These are phyloP conservation scores for Hepsetus odoe DNA, from an alignment of 2,113 vertebrate species.

Conservation along the genomic window DNA sequence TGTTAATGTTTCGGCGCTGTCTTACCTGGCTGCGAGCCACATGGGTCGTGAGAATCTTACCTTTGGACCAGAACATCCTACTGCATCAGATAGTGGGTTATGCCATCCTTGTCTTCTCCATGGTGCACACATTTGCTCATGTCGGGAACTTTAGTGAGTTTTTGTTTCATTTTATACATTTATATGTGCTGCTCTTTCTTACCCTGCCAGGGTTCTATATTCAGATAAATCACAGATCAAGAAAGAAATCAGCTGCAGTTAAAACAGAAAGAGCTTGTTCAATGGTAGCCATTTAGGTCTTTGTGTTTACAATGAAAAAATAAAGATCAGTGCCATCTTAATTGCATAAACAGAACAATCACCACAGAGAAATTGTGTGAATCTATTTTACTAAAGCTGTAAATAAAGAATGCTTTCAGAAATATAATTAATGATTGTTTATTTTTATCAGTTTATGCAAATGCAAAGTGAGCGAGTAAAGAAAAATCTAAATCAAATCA, in stretches of 20 bases:
- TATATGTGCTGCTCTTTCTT: too few species aligned
- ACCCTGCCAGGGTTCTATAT: too few species aligned
- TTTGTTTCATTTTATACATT: neutral
- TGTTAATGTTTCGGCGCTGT: conserved; percentile 85
- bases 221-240: too few species aligned
- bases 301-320: neutral
- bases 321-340: neutral
- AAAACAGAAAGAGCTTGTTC: neutral
- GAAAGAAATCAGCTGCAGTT: neutral
- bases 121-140: conserved; percentile 78
- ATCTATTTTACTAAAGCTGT: neutral
- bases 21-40: conserved; percentile 83
- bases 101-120: conserved; percentile 70
- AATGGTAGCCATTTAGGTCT: neutral
- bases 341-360: neutral
- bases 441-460: too few species aligned
- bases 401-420: too few species aligned
- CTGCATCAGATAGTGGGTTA: conserved; percentile 87
- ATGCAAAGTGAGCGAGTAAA: too few species aligned
- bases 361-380: neutral
- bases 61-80: conserved; percentile 83
- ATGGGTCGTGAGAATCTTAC: conserved; percentile 78
- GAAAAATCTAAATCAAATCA: too few species aligned
- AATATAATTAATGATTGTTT: too few species aligned
- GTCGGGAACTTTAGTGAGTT: conserved; percentile 78